A percentile compares a stretch with the other conserved stretches of the same genome.
These are phyloP conservation scores for Choristoneura fumiferana DNA, from an alignment of 1,140 invertebrate genomes.

Conservation along the genomic window DNA sequence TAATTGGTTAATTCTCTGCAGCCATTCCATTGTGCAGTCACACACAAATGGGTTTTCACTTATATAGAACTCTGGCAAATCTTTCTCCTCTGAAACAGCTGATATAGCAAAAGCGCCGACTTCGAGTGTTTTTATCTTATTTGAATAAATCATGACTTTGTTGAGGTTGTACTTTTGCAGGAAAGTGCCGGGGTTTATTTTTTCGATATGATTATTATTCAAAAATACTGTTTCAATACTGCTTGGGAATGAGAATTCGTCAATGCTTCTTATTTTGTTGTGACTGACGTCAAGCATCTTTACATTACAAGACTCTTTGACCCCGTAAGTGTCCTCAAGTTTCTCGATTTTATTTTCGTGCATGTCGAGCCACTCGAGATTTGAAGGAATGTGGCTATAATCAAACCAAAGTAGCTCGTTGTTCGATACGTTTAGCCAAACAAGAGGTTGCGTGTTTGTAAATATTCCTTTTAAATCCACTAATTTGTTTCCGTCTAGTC, in stretches of 20 bases:
- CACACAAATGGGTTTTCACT: slow-evolving; percentile 90
- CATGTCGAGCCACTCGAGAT: slow-evolving; percentile 86
- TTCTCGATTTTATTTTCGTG: slow-evolving; percentile 85
- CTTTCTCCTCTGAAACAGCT: slow-evolving; percentile 81
- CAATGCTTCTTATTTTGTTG: slow-evolving; percentile 85
- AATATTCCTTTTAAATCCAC: slow-evolving; percentile 85
- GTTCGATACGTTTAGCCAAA: slow-evolving; percentile 86
- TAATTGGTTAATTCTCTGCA: slow-evolving; percentile 87
- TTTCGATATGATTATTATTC: slow-evolving; percentile 87
- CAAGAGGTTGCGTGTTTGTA: slow-evolving; percentile 82
- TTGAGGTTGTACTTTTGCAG: slow-evolving; percentile 84
- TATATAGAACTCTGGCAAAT: slow-evolving; percentile 88
- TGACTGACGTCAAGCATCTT: slow-evolving; percentile 89
- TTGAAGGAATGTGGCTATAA: slow-evolving; percentile 83
- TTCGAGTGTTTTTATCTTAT: slow-evolving; percentile 86
- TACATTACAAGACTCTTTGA: slow-evolving; percentile 85
- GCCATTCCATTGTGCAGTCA: slow-evolving; percentile 92
- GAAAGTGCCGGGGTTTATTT: slow-evolving; percentile 86
- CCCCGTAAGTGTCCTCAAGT: slow-evolving; percentile 86
- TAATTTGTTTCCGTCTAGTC: slow-evolving; percentile 84
- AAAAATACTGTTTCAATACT: slow-evolving; percentile 86
- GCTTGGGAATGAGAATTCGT: slow-evolving; percentile 85
- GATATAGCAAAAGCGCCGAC: slow-evolving; percentile 84
- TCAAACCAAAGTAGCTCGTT: slow-evolving; percentile 85
- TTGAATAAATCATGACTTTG: slow-evolving; percentile 88